phyloP scores from a whole-genome alignment of 2,113 vertebrate genomes.

The Paramormyrops kingsleyae region DNA sequence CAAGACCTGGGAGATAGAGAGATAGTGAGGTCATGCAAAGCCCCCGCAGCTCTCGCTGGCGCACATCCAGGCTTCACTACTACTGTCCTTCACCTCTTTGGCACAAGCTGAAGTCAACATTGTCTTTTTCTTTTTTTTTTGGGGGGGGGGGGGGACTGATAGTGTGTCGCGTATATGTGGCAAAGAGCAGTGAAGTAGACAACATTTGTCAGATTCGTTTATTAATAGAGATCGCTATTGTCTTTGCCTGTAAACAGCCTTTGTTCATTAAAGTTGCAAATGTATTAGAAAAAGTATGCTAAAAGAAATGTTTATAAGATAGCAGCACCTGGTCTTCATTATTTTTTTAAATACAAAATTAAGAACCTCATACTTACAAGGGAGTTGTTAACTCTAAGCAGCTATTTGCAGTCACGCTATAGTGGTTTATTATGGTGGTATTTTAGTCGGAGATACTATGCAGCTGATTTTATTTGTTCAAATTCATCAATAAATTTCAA shows the following conservation, averaged over 20 bases:
- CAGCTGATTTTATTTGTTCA: not conserved
- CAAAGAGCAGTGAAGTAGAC: not conserved
- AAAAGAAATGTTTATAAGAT: not conserved
- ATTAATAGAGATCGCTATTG: not conserved
- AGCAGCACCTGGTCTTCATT: not conserved
- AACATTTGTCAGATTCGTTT: not conserved
- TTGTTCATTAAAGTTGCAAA: not conserved
- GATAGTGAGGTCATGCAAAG: not conserved
- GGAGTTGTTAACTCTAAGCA: not conserved
- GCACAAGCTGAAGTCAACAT: not conserved
- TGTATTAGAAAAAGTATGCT: not conserved
- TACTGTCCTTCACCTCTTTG: slow-evolving; percentile 17
- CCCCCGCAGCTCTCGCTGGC: slow-evolving; percentile 1
- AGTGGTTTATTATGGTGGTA: not conserved
- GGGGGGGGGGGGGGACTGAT: not conserved
- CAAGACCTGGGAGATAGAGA: not conserved
- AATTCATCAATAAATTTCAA: not conserved
- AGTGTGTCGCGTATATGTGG: not conserved
- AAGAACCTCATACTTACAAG: not conserved
- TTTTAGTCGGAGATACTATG: not conserved
- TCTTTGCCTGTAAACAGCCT: not conserved
- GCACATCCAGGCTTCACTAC: not conserved
- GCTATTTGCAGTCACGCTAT: not conserved
- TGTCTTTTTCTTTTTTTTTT: not conserved
- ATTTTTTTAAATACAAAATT: not conserved